Base-by-base conservation (phyloP, 2,113 vertebrate genomes). In the Rhinoptilus africanus region DNA sequence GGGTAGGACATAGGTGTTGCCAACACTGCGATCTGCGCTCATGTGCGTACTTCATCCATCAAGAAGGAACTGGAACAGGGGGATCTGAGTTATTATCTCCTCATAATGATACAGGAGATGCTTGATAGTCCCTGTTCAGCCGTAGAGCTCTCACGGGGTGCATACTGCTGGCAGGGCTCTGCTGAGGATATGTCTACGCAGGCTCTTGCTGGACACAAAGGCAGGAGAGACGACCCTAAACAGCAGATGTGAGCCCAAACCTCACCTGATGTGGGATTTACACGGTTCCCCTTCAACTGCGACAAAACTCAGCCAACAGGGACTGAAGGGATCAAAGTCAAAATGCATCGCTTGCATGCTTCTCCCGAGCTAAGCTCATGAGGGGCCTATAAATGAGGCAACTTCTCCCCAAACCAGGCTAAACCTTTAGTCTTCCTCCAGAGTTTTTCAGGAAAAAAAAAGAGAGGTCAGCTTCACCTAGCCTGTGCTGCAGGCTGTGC, bases 151-250 rank as follows among this genome's bases (percentile, higher is more conserved):
- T 63, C 35, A 6, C 54, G 48, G n/a, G 26, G 24, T 12, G 8
- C 16, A 19, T 32, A 6, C 30, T 71, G 72, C 76, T 47, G 50
- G 51, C 73, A 89, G 72, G 76, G 41, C 11, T 35, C 39, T 71
- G 62, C 62, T 3, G 14, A 51, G 57, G 50, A 48, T 19, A 19
- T 0, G 0, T 23, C 64, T 68, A 69, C 5, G 4, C 14, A 39
- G 62, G 66, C n/a, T 76, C 37, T 8, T 39, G n/a, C 67, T 18
- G 12, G 16, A 43, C 56, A 78, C 45, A 51, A 50, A 56, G 35
- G 57, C 67, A 89, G 79, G 12, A 91, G 62, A 82, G 28, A 19
- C 1, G 6, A 30, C 37, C 28, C 50, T 30, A 11, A 35, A 66
- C 8, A 35, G 62, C 24, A 77, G 21, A 67, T 2, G 1, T 14